Conservation (phyloP, 2,113 vertebrate genomes). For the Strigops habroptila region DNA sequence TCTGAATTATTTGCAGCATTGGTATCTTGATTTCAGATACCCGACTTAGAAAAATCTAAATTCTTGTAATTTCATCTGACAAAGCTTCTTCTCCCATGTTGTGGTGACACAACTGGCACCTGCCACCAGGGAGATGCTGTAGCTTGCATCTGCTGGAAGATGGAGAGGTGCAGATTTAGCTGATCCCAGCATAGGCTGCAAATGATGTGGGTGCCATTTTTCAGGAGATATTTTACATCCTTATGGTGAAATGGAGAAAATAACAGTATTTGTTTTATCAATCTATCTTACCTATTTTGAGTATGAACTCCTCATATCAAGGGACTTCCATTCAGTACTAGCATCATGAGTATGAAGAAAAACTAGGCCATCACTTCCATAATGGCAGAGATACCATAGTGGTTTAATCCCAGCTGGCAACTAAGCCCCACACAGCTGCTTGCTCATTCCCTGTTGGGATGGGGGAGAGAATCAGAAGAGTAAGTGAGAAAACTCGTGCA, state of each 20-base stretch:
- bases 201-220: neutral
- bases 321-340: neutral
- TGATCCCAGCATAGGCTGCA: neutral
- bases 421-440: neutral
- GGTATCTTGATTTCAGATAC: neutral
- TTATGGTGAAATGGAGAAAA: neutral
- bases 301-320: neutral
- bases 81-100: neutral
- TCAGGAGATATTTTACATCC: neutral
- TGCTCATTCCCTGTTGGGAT: accelerated
- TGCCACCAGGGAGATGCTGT: neutral
- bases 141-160: neutral
- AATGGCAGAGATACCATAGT: neutral
- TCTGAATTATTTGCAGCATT: neutral
- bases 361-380: neutral
- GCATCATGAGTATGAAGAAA: neutral
- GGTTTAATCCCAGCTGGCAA: neutral
- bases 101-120: neutral
- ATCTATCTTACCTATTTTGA: neutral
- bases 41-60: neutral
- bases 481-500: neutral
- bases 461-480: neutral
- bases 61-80: neutral
- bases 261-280: neutral
- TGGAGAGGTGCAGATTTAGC: neutral